Percentiles rank a stretch among this genome's conserved stretches.
phyloP scores from a whole-genome alignment of 2,888 invertebrate genomes.

The Colostygia pectinataria region DNA sequence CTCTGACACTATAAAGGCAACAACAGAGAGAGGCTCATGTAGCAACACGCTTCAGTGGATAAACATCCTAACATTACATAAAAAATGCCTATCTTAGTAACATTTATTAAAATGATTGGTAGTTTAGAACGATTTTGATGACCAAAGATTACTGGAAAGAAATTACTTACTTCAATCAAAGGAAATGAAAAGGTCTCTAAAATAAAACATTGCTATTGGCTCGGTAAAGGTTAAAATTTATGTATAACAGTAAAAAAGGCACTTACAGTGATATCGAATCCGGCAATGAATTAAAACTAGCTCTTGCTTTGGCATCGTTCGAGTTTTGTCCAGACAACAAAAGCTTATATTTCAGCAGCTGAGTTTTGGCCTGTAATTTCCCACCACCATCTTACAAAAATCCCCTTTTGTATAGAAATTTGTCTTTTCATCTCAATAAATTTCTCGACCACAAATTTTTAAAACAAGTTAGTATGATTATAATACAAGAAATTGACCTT shows the following conservation, averaged over 20 bases:
- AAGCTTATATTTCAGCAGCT: too few species aligned
- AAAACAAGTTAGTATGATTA: not conserved
- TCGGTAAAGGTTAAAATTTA: not conserved
- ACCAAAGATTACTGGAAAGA: slow-evolving; percentile 2
- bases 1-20: too few species aligned
- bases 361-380: too few species aligned
- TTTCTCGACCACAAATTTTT: not conserved
- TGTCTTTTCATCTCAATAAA: too few species aligned
- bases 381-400: too few species aligned
- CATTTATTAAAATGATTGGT: slow-evolving; percentile 8
- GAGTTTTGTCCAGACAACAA: too few species aligned
- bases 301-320: too few species aligned
- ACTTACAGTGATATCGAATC: too few species aligned
- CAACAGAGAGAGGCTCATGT: too few species aligned
- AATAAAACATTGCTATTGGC: slow-evolving; percentile 2
- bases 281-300: too few species aligned
- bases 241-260: not conserved
- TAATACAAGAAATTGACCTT: not conserved
- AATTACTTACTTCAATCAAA: slow-evolving; percentile 18
- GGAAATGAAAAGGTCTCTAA: slow-evolving; percentile 8
- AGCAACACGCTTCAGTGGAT: slow-evolving; percentile 2
- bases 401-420: too few species aligned
- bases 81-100: slow-evolving; percentile 6
- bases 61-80: not conserved
- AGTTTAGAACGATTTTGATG: slow-evolving; percentile 18